Base-by-base conservation (phyloP, 1,140 invertebrate genomes). In the Drosophila burlai region DNA sequence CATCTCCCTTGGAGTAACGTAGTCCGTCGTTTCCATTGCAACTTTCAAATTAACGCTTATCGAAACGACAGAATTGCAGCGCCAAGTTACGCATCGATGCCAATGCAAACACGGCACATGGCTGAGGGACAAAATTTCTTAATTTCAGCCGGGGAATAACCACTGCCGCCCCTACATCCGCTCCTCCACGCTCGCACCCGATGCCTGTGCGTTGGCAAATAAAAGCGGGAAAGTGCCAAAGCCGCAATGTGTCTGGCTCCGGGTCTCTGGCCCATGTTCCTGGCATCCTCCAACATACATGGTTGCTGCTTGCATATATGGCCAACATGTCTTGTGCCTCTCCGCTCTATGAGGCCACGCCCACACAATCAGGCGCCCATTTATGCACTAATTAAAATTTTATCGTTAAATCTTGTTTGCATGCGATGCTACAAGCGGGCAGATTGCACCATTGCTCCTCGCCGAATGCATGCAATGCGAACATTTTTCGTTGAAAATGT, bases 331-430 rank as follows among this genome's bases (percentile, higher is more conserved):
- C 71, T 74, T 84, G 54, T 40, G 54, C 54, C 50, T 34, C 50
- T 26, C 21, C 49, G 46, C 76, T 69, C 71, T 47, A 59, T 80
- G 75, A 31, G 55, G 57, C 81, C 81, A 90, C 85, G 85, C 85
- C 85, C 85, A 90, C 82, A 90, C 85, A 90, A 90, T 90, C 85
- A 90, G 81, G 81, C 85, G 75, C 79, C 85, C 85, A 90, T 90
- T 90, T 90, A 90, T 90, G 85, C 85, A 90, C 85, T 90, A 90
- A 90, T 90, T 90, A 90, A 90, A 90, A 90, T 90, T 90, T 90
- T 90, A 90, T 90, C 85, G 85, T 90, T 90, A 90, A 90, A 90
- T 90, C 85, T 90, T 90, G 85, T 90, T 90, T 90, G 85, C 85
- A 85, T 90, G 85, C 84, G 89, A 89, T 79, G 84, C 77, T 84